A percentile compares a stretch with the other conserved stretches of the same genome.
phyloP scores from a whole-genome alignment of 2,888 invertebrate genomes.

The Agrochola macilenta region DNA sequence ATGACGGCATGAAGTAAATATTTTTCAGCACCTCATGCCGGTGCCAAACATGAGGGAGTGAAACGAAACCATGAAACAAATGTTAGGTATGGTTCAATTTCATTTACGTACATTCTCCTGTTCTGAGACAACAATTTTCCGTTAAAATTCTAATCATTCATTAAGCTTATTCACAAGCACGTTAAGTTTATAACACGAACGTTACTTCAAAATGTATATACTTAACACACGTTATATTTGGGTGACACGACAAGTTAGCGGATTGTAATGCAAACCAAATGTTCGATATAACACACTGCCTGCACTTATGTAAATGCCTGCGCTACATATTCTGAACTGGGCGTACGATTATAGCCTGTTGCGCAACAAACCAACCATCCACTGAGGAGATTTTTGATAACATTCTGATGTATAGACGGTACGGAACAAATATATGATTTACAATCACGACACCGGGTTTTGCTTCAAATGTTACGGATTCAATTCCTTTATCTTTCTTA shows the following conservation, averaged over 20 bases:
- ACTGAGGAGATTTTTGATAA: constrained; percentile 48
- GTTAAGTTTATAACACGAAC: constrained; percentile 9
- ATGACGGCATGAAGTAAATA: background rate
- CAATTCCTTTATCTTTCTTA: constrained; percentile 4
- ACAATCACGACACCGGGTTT: constrained; percentile 13
- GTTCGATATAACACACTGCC: constrained; percentile 54
- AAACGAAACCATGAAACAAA: too few species aligned
- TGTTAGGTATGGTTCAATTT: background rate
- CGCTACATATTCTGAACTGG: constrained; percentile 57
- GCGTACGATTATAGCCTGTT: constrained; percentile 58
- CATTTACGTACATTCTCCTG: background rate
- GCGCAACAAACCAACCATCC: constrained; percentile 54
- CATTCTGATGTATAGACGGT: constrained; percentile 36
- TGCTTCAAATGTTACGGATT: background rate
- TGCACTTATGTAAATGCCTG: constrained; percentile 60
- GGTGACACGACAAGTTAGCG: constrained; percentile 48
- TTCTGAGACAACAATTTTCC: background rate
- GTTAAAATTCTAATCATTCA: background rate
- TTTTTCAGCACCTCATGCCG: background rate
- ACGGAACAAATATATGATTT: constrained; percentile 25
- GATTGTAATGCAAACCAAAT: constrained; percentile 60
- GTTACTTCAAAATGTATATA: constrained; percentile 21
- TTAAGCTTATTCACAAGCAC: constrained; percentile 11
- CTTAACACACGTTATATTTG: constrained; percentile 37
- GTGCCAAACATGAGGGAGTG: background rate